Evolutionary conservation across 2,113 vertebrate species (phyloP).

Genomic region (Festucalex cinctus): DNA sequence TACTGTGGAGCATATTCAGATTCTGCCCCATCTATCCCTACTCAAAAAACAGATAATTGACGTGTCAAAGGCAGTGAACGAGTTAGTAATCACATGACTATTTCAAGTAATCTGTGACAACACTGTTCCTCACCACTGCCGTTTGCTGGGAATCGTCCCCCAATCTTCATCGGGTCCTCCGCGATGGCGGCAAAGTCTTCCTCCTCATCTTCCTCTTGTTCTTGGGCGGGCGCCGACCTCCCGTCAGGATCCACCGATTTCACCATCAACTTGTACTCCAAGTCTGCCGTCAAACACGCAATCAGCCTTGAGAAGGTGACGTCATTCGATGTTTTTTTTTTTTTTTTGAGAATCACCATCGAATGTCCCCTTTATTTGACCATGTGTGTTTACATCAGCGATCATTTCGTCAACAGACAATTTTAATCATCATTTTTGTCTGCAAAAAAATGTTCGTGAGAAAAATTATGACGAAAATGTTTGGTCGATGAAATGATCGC

Average conservation of each 20-base stretch:
- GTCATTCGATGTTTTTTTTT: neutral
- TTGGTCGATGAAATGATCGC: no score
- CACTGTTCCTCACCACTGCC: constrained; percentile 60
- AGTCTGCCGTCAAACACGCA: constrained; percentile 44
- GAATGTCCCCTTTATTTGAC: neutral
- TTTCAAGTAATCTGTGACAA: no score
- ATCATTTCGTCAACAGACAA: no score
- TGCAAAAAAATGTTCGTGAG: no score
- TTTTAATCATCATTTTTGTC: no score
- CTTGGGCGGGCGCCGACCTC: constrained; percentile 27
- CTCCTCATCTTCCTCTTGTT: constrained; percentile 24
- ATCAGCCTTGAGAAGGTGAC: neutral
- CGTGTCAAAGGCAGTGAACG: no score
- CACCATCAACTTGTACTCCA: constrained; percentile 67
- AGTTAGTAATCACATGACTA: no score
- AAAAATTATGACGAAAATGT: no score
- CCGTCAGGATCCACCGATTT: constrained; percentile 66
- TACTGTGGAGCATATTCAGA: no score
- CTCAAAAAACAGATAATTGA: no score
- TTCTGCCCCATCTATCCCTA: no score
- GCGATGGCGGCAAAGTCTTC: constrained; percentile 26
- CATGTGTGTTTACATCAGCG: neutral
- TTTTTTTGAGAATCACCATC: neutral
- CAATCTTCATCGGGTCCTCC: constrained; percentile 19
- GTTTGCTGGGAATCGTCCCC: constrained; percentile 24